Evolutionary conservation across 2,888 invertebrate genomes (phyloP).

Genomic region (Sthenelais limicola): DNA sequence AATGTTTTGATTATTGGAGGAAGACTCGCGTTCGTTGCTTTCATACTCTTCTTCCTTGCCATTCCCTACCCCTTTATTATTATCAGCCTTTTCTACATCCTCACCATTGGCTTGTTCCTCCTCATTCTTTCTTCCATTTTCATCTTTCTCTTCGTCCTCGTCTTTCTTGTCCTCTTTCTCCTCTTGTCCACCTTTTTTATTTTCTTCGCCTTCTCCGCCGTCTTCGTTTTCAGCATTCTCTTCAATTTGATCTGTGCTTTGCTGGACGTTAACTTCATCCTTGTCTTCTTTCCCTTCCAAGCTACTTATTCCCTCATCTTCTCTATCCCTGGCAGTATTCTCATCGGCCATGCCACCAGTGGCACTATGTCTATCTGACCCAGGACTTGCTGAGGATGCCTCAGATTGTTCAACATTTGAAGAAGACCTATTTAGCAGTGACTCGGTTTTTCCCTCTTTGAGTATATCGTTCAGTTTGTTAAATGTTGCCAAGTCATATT

Average conservation of each 20-base stretch:
- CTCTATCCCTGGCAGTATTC: neutral
- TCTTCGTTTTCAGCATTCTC: neutral
- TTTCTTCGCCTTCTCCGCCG: neutral
- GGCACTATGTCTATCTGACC: neutral
- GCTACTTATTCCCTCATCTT: too few relatives aligned
- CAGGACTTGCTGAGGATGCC: neutral
- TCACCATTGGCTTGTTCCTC: neutral
- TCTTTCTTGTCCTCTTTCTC: neutral
- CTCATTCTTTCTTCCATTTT: neutral
- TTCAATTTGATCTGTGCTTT: neutral
- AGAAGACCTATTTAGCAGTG: neutral
- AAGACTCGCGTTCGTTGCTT: too few relatives aligned
- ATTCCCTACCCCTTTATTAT: neutral
- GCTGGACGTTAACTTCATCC: neutral
- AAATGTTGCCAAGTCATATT: too few relatives aligned
- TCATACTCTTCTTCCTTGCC: too few relatives aligned
- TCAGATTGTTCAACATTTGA: neutral
- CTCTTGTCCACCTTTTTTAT: neutral
- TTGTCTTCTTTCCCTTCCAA: neutral
- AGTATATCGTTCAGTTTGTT: neutral
- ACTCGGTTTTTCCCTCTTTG: neutral
- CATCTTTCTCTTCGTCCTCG: neutral
- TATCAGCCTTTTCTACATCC: neutral
- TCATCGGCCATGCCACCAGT: neutral
- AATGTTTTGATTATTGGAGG: too few relatives aligned